Base-by-base conservation (phyloP, 1,140 invertebrate species). In the Nasonia longicornis region DNA sequence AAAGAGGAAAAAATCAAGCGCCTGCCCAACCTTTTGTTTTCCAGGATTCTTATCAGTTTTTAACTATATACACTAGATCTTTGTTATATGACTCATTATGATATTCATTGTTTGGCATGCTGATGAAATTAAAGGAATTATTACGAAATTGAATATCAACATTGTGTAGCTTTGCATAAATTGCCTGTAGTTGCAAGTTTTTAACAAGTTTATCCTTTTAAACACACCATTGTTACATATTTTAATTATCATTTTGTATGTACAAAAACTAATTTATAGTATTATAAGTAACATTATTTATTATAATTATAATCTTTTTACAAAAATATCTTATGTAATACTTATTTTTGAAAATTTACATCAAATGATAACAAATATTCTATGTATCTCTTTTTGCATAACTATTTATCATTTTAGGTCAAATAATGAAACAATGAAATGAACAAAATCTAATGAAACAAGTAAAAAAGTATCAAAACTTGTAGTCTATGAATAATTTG, bases 231-330 rank as follows among this genome's bases (percentile, higher is more conserved):
- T 1, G 20, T 38, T 72, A 14, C 26, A 26, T 45, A 72, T 72
- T 22, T 26, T 52, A 52, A 31, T 12, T 12, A 26, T 29, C 12
- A 10, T 31, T n/a, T 29, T 20, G 2, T 58, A 58, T 58, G 20
- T 58, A 58, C 52, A 58, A 20, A n/a, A 58, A 58, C 31, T 31
- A 71, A 71, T 42, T 42, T 42, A 14, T 31, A 2, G 12, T 48
- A 48, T 58, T 38, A 75, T n/a, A 64, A 64, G 2, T 70, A 69
- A 69, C 38, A 48, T 67, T 52, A 77, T 77, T 77, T 70, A 77
- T 77, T 77, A 35, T 52, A 77, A 45, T 42, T 69, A 67, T 8
- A 67, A 45, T n/a, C 45, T 64, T 69, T 77, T 80, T 79, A 84
- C 74, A 82, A 35, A 64, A 42, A 81, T 58, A 81, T 78, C 16